phyloP scores from a whole-genome alignment of 2,888 invertebrate genomes.

The Incurvaria masculella region DNA sequence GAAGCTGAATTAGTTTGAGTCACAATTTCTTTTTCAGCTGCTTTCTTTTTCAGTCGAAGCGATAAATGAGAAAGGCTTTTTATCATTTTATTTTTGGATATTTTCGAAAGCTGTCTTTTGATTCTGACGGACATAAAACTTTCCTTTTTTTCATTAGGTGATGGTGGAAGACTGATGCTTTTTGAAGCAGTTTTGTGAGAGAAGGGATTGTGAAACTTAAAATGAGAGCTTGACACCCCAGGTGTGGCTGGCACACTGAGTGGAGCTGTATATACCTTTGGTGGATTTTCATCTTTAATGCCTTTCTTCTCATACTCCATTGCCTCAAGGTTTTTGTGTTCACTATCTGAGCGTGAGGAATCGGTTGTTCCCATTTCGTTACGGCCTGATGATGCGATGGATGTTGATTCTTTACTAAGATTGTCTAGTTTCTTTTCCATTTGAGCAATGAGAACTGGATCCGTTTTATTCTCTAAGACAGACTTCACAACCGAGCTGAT shows the following conservation, averaged over 20 bases:
- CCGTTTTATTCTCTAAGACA: conserved; percentile 37
- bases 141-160: conserved; percentile 37
- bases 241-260: no score
- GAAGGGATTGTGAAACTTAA: conserved; percentile 44
- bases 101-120: conserved; percentile 36
- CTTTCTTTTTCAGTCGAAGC: conserved; percentile 40
- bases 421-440: conserved; percentile 35
- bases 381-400: conserved; percentile 25
- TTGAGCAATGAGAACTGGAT: conserved; percentile 30
- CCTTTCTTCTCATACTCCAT: neutral
- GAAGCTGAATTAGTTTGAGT: conserved; percentile 40
- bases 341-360: neutral
- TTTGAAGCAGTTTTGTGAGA: conserved; percentile 36
- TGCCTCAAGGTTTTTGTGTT: neutral
- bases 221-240: conserved; percentile 21
- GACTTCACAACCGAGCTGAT: conserved; percentile 57
- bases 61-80: conserved; percentile 48
- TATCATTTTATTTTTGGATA: conserved; percentile 46
- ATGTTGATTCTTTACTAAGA: conserved; percentile 20
- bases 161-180: conserved; percentile 45
- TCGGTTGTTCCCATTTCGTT: neutral
- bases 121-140: conserved; percentile 43
- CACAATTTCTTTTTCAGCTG: conserved; percentile 27
- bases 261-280: no score
- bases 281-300: neutral